Conservation (phyloP, 2,797 vertebrate genomes). For the Diplodus sargus region DNA sequence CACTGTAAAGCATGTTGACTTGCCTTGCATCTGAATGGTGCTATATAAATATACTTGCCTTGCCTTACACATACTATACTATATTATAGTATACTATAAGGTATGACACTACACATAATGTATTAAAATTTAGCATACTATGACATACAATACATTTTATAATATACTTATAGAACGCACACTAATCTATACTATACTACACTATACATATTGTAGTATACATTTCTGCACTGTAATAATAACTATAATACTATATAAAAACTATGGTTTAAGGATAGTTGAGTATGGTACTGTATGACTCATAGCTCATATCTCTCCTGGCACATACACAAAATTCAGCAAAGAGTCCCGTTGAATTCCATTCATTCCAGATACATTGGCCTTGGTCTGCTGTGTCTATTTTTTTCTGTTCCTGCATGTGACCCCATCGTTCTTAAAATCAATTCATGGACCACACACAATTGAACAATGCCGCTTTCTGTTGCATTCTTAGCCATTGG, state of each 20-base stretch:
- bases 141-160: too few relatives aligned
- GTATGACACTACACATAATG: neutral
- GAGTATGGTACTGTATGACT: neutral
- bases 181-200: too few relatives aligned
- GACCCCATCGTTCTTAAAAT: constrained; percentile 1
- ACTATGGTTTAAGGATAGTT: neutral
- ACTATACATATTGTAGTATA: neutral
- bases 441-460: constrained; percentile 5
- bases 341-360: neutral
- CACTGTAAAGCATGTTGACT: too few relatives aligned
- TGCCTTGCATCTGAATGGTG: too few relatives aligned
- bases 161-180: too few relatives aligned
- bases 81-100: neutral
- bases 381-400: neutral
- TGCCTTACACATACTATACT: too few relatives aligned
- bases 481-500: constrained; percentile 8
- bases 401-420: neutral
- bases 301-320: neutral
- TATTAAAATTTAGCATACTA: too few relatives aligned
- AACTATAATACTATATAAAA: too few relatives aligned
- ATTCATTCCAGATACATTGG: neutral
- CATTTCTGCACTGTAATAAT: neutral
- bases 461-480: constrained; percentile 11
- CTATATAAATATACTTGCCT: too few relatives aligned
- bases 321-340: neutral